phyloP scores from a whole-genome alignment of 2,888 invertebrate species.

The Drosophila limbata region DNA sequence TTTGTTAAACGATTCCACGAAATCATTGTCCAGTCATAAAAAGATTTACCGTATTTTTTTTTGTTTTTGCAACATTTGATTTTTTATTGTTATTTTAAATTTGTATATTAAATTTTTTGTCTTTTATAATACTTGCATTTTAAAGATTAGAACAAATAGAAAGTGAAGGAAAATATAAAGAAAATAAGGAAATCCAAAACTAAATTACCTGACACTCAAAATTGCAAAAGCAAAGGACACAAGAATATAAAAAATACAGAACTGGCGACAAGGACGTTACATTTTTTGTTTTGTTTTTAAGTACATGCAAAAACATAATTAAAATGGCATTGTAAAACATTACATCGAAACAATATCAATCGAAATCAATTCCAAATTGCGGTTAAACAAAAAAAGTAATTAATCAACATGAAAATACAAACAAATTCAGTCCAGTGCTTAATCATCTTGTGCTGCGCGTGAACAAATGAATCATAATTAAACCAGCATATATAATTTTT shows the following conservation, averaged over 20 bases:
- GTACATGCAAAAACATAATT: constrained; percentile 51
- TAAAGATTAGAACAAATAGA: constrained; percentile 56
- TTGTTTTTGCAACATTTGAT: constrained; percentile 56
- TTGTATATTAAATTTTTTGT: constrained; percentile 56
- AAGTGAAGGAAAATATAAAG: constrained; percentile 30
- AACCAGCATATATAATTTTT: constrained; percentile 24
- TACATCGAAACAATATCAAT: constrained; percentile 43
- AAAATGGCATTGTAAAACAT: constrained; percentile 60
- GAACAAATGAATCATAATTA: constrained; percentile 34
- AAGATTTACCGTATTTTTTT: constrained; percentile 14
- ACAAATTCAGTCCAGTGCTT: constrained; percentile 72
- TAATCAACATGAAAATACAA: constrained; percentile 61
- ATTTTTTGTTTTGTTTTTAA: constrained; percentile 15
- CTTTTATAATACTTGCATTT: constrained; percentile 72
- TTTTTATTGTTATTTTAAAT: constrained; percentile 44
- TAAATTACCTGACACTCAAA: constrained; percentile 49
- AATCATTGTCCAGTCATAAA: constrained; percentile 43
- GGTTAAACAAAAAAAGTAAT: constrained; percentile 44
- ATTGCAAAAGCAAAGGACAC: constrained; percentile 33
- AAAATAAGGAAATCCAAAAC: constrained; percentile 18
- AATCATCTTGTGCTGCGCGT: constrained; percentile 54
- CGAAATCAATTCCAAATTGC: constrained; percentile 52
- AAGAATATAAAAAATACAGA: constrained; percentile 26
- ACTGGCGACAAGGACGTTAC: constrained; percentile 47
- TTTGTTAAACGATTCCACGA: constrained; percentile 12